Base-by-base conservation (phyloP, 2,797 vertebrate genomes). In the Serranus cabrilla region DNA sequence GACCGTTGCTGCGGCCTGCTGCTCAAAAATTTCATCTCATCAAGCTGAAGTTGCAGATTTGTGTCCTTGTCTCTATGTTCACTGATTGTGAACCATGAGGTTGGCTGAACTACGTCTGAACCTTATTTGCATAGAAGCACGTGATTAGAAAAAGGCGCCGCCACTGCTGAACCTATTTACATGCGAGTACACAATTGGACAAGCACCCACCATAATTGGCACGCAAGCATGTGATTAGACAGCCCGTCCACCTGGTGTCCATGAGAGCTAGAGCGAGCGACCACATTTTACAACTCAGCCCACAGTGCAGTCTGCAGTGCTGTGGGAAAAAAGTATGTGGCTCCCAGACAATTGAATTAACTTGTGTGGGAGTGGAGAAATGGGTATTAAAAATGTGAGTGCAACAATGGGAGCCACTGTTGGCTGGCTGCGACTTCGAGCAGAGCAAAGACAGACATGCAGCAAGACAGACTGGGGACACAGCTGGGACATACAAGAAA, bases 281-380 rank as follows among this genome's bases (percentile, higher is more conserved):
- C 62, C 56, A 40, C 37, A 49, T 82, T 85, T 84, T 79, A 83
- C 70, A 68, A 68, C 66, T 56, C 81, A 72, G 74, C 81, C 78
- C 77, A 85, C 71, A 55, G 66, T n/a, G 57, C 54, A 68, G 81
- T 59, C 89, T 87, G 78, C 70, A 74, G 66, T 52, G 72, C 68
- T 75, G 83, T 77, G 81, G 84, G 82, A 61, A 75, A 80, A 31
- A 80, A 74, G 51, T 42, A 72, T 67, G 69, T 76, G 82, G 66
- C 64, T 87, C 43, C 1, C 7, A 40, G 74, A 89, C 86, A 87
- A 89, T 78, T 89, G 79, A 87, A 88, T 92, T 84, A 83, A 85
- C 76, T 82, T 72, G 75, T 89, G 83, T 82, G 85, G 81, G 83
- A 76, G 83, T 75, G 60, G 54, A 87, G 65, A 80, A 82, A 78